Base-by-base conservation (phyloP, 2,888 invertebrate species). In the Nasonovia ribisnigri region DNA sequence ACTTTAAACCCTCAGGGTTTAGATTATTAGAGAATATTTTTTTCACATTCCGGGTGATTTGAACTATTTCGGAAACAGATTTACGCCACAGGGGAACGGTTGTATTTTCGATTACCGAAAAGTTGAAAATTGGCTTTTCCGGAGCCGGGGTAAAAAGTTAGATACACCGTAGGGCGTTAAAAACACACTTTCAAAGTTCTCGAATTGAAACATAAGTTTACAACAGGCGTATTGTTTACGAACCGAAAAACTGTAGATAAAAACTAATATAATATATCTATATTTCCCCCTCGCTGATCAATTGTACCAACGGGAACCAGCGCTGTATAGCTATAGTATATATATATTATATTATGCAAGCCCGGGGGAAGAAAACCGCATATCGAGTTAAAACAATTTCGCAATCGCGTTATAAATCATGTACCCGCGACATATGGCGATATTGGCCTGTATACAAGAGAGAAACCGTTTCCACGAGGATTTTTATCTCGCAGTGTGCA, bases 341-440 rank as follows among this genome's bases (percentile, higher is more conserved):
- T 46, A 48, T 51, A 48, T 51, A 29, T 48, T 48, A 88, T 88
- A 88, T 51, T 88, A 43, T 42, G 67, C 87, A 26, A 26, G 86
- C 60, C 13, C 36, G 24, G 60, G 60, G 46, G 60, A n/a, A 57
- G 77, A 84, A 92, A 90, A 90, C 90, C 84, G 87, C 92, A 48
- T 86, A 89, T 89, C 84, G 93, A 93, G 93, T 93, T 86, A 93
- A 93, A 93, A 93, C 93, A 93, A 90, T 93, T 93, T 90, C 86
- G 90, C 93, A 36, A 84, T 84, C 57, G 90, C 60, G 67, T 93
- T 84, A 48, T 93, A 93, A 93, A 93, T 93, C 93, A 93, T 77
- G 26, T 13, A 42, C 48, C n/a, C 89, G 16, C 93, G 93, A 86
- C 93, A 77, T 77, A 60, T 48, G 93, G 84, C 89, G 90, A 93